Percentiles rank a stretch among this genome's conserved stretches.
Evolutionary conservation across 2,888 invertebrate genomes (phyloP).

Genomic region (Parapristionchus giblindavisi): DNA sequence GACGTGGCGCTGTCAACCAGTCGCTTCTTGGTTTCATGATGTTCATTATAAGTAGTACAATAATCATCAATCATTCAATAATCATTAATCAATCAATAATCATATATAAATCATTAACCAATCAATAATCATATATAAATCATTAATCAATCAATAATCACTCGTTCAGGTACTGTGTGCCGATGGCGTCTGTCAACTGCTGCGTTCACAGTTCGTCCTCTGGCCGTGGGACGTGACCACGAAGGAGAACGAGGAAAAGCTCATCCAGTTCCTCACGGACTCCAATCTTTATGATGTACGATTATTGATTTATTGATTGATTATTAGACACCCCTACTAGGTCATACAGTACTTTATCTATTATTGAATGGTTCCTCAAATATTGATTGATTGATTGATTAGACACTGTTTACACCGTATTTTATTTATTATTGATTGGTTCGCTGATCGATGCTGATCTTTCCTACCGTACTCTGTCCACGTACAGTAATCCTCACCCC

Average conservation of each 20-base stretch:
- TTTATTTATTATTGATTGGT: too few relatives aligned
- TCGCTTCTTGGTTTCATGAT: not conserved
- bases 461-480: not conserved
- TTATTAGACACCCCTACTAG: too few relatives aligned
- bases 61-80: not conserved
- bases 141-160: not conserved
- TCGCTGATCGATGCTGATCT: not conserved
- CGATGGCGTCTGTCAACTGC: conserved; percentile 87
- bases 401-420: too few relatives aligned
- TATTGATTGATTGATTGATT: too few relatives aligned
- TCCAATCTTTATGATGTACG: conserved; percentile 24
- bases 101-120: not conserved
- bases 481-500: too few relatives aligned
- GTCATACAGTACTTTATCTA: too few relatives aligned
- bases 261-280: conserved; percentile 54
- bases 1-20: not conserved
- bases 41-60: not conserved
- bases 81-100: not conserved
- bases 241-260: conserved; percentile 85
- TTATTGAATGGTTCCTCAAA: too few relatives aligned
- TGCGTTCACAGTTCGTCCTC: conserved; percentile 87
- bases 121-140: not conserved
- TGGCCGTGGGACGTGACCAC: conserved; percentile 98
- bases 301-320: not conserved
- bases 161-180: conserved; percentile 77